Percentiles rank a stretch among this genome's conserved stretches.
Conservation (phyloP, 2,797 vertebrate genomes). For the Eurystomus glaucurus region DNA sequence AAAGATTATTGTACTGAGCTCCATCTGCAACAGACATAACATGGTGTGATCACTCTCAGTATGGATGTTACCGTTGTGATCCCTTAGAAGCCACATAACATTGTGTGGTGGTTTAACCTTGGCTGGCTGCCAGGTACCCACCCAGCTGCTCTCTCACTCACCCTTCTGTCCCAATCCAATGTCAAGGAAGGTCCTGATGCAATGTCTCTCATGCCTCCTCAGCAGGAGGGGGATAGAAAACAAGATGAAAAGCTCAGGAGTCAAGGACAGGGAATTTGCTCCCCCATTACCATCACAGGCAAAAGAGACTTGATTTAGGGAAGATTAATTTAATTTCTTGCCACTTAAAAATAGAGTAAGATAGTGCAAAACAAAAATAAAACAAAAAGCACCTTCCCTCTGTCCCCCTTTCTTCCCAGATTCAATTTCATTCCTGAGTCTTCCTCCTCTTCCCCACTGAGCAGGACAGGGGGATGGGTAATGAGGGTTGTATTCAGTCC, state of each 20-base stretch:
- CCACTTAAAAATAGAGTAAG: neutral
- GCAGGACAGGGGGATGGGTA: fast-evolving
- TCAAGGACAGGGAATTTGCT: neutral
- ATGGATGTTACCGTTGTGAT: neutral
- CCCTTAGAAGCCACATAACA: neutral
- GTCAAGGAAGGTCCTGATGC: too few species aligned
- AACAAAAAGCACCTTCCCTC: neutral
- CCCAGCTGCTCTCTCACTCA: neutral
- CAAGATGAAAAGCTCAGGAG: fast-evolving
- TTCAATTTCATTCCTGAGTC: neutral
- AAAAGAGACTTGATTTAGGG: neutral
- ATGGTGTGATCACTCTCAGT: neutral
- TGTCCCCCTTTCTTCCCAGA: neutral
- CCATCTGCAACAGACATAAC: neutral
- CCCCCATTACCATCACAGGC: fast-evolving
- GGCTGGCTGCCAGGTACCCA: neutral
- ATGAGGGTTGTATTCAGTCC: neutral
- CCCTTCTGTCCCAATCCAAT: too few species aligned
- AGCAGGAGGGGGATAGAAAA: neutral
- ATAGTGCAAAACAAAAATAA: neutral
- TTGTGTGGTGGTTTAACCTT: neutral
- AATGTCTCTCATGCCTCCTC: neutral
- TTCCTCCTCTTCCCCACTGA: fast-evolving
- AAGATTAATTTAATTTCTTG: neutral
- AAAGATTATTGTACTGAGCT: neutral